Conservation (phyloP, 2,113 vertebrate species). For the Colossoma macropomum region DNA sequence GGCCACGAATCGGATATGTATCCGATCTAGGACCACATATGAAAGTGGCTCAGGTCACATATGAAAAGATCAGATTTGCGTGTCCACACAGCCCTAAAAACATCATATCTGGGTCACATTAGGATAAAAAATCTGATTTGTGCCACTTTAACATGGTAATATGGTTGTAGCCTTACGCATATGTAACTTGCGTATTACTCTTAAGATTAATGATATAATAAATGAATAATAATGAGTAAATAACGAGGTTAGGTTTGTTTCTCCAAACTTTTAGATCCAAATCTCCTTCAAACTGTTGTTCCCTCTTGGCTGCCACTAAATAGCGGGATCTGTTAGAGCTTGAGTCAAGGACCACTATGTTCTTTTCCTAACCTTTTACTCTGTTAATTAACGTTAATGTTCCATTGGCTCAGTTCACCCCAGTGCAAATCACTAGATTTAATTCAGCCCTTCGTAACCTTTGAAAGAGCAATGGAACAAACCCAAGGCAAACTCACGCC, state of each 20-base stretch:
- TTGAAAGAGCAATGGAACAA: slow-evolving; percentile 4
- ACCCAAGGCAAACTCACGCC: slow-evolving; percentile 4
- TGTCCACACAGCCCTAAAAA: too few relatives aligned
- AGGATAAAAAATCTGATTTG: too few relatives aligned
- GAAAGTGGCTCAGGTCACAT: too few relatives aligned
- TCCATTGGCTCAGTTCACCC: neutral
- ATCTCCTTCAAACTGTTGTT: neutral
- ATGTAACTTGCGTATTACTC: too few relatives aligned
- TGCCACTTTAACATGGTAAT: too few relatives aligned
- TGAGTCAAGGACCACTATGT: neutral
- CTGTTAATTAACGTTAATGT: slow-evolving; percentile 20
- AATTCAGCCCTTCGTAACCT: slow-evolving; percentile 23
- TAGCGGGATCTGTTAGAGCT: neutral
- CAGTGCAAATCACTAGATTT: slow-evolving; percentile 24
- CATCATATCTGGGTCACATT: too few relatives aligned
- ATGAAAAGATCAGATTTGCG: too few relatives aligned
- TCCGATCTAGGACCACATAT: too few relatives aligned
- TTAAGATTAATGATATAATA: too few relatives aligned
- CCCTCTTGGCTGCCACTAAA: neutral
- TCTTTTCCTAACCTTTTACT: slow-evolving; percentile 13
- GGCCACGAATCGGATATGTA: too few relatives aligned
- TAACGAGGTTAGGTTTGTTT: neutral
- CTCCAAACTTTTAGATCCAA: neutral
- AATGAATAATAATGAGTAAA: too few relatives aligned
- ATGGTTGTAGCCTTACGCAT: too few relatives aligned